Conservation (phyloP, 1,140 invertebrate genomes). For the Dufourea novaeangliae region DNA sequence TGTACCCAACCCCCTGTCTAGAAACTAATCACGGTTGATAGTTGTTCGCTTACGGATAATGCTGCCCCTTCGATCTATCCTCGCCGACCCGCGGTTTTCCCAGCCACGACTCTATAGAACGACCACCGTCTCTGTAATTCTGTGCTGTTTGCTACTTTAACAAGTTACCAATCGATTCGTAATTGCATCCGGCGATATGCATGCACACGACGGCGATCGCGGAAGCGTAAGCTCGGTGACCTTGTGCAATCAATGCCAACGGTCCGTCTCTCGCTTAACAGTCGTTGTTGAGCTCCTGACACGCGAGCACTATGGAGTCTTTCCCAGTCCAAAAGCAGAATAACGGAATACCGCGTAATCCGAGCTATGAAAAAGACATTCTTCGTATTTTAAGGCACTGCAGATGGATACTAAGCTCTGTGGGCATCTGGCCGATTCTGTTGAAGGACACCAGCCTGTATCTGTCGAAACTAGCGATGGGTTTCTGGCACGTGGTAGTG, state of each 20-base stretch:
- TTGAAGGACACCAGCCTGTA: background rate
- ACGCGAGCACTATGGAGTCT: conserved; percentile 3
- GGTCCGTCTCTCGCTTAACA: background rate
- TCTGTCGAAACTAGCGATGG: conserved; percentile 21
- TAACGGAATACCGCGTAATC: background rate
- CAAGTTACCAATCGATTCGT: background rate
- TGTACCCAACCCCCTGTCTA: too few species aligned
- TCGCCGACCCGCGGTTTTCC: too few species aligned
- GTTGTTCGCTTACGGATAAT: background rate
- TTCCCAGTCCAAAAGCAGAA: too few species aligned
- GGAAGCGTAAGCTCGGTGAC: background rate
- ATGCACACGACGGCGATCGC: background rate
- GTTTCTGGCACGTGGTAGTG: conserved; percentile 25
- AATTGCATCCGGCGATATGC: background rate
- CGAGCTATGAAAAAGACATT: conserved; percentile 23
- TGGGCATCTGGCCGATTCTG: conserved; percentile 60
- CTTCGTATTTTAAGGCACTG: conserved; percentile 24
- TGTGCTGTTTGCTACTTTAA: background rate
- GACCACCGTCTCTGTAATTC: background rate
- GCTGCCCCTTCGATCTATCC: background rate
- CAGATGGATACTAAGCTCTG: conserved; percentile 38
- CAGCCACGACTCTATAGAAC: background rate
- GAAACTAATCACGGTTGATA: background rate
- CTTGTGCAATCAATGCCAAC: conserved; percentile 39
- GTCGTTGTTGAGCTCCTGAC: background rate